Conservation (phyloP, 2,888 invertebrate species). For the Tuta absoluta region DNA sequence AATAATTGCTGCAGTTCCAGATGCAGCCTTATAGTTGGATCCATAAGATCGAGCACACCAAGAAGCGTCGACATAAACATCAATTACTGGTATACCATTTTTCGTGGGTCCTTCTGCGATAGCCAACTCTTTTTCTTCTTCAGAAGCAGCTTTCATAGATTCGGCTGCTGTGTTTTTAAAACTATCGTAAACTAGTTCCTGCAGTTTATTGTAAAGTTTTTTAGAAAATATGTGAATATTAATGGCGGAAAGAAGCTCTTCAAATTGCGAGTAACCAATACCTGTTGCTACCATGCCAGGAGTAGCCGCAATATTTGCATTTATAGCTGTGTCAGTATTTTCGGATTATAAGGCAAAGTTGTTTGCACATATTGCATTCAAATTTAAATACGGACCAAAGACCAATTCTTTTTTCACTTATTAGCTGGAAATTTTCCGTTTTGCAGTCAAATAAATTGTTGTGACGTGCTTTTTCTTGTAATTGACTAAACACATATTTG, state of each 20-base stretch:
- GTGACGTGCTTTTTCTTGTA: slow-evolving; percentile 24
- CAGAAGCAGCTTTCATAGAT: slow-evolving; percentile 30
- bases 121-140: slow-evolving; percentile 32
- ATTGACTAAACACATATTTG: background rate
- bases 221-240: slow-evolving; percentile 24
- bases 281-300: slow-evolving; percentile 31
- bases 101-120: slow-evolving; percentile 31
- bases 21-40: slow-evolving; percentile 32
- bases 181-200: slow-evolving; percentile 28
- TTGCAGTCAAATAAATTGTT: slow-evolving; percentile 26
- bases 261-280: slow-evolving; percentile 29
- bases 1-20: slow-evolving; percentile 36
- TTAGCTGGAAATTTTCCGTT: slow-evolving; percentile 20
- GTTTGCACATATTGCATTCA: slow-evolving; percentile 28
- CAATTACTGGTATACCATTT: slow-evolving; percentile 32
- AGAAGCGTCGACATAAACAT: slow-evolving; percentile 35
- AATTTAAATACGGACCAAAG: slow-evolving; percentile 29
- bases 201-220: slow-evolving; percentile 12
- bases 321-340: slow-evolving; percentile 7
- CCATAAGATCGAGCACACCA: slow-evolving; percentile 34
- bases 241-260: slow-evolving; percentile 24
- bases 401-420: slow-evolving; percentile 26
- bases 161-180: slow-evolving; percentile 27
- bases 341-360: slow-evolving; percentile 22
- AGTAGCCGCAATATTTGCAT: slow-evolving; percentile 29